These are phyloP conservation scores for Enteromius mattozi DNA, from an alignment of 2,797 vertebrate genomes.

Conservation along the genomic window DNA sequence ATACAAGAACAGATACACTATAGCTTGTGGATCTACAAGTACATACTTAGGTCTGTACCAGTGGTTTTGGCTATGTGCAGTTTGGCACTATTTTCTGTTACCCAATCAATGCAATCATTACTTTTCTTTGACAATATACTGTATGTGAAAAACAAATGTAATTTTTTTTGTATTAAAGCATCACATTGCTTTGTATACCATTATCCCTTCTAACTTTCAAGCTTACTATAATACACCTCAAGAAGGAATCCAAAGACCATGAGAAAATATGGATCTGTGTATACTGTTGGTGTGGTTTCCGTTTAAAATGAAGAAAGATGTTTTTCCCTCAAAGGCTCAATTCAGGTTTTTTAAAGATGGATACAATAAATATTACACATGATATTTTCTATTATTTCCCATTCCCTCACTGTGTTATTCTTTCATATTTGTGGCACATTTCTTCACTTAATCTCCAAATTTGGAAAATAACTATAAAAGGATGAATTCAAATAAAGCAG, in stretches of 20 bases:
- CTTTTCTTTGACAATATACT: not conserved
- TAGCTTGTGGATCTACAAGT: not conserved
- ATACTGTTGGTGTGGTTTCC: not conserved
- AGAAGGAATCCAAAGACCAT: not conserved
- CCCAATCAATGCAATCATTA: not conserved
- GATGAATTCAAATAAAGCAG: slow-evolving; percentile 30
- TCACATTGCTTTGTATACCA: not conserved
- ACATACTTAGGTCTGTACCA: not conserved
- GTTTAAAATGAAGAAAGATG: not conserved
- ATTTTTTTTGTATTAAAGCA: not conserved
- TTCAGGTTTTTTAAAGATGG: slow-evolving; percentile 14
- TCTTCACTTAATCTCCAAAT: slow-evolving; percentile 31
- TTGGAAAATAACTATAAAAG: slow-evolving; percentile 32
- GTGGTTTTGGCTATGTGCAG: not conserved
- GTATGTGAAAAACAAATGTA: slow-evolving; percentile 4
- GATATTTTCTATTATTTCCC: slow-evolving; percentile 11
- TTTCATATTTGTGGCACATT: slow-evolving; percentile 24
- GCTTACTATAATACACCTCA: not conserved
- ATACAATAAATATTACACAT: slow-evolving; percentile 21
- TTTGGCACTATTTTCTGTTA: not conserved
- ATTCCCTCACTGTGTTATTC: slow-evolving; percentile 26
- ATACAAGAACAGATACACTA: not conserved
- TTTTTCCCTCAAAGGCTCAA: not conserved
- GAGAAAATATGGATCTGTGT: not conserved
- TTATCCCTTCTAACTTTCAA: not conserved